A percentile compares a stretch with the other conserved stretches of the same genome.
Evolutionary conservation across 1,140 invertebrate species (phyloP).

Genomic region (Neelides sp.): DNA sequence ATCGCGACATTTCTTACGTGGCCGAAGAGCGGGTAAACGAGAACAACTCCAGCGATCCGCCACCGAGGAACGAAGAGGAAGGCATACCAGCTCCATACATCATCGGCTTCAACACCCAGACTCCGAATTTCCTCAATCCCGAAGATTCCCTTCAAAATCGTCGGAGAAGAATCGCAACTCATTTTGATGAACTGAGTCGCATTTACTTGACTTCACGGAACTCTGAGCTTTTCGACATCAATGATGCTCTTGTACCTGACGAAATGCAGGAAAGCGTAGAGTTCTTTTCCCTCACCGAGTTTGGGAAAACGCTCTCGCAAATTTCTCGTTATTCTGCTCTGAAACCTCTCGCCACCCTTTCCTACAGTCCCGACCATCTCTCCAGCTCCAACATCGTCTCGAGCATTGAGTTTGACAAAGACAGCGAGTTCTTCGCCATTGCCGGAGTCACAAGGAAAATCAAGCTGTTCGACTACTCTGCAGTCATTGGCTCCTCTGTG

Average conservation of each 20-base stretch:
- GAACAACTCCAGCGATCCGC: conserved; percentile 1
- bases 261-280: conserved; percentile 39
- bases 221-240: conserved; percentile 47
- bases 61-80: background rate
- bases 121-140: conserved; percentile 34
- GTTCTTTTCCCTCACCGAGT: conserved; percentile 49
- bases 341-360: conserved; percentile 68
- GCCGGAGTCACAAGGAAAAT: conserved; percentile 92
- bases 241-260: conserved; percentile 32
- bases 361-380: conserved; percentile 78
- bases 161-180: conserved; percentile 58
- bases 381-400: conserved; percentile 88
- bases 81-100: background rate
- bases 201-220: conserved; percentile 68
- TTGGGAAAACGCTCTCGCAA: conserved; percentile 74
- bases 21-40: background rate
- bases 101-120: background rate
- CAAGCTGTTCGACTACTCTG: conserved; percentile 82
- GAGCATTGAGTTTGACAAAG: conserved; percentile 93
- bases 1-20: conserved; percentile 64
- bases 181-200: conserved; percentile 81
- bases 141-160: conserved; percentile 38
- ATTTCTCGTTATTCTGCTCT: conserved; percentile 73
- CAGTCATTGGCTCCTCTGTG: conserved; percentile 66
- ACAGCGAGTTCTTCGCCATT: conserved; percentile 91